These are phyloP conservation scores for Andrena minutula DNA, from an alignment of 2,888 invertebrate species.

Conservation along the genomic window DNA sequence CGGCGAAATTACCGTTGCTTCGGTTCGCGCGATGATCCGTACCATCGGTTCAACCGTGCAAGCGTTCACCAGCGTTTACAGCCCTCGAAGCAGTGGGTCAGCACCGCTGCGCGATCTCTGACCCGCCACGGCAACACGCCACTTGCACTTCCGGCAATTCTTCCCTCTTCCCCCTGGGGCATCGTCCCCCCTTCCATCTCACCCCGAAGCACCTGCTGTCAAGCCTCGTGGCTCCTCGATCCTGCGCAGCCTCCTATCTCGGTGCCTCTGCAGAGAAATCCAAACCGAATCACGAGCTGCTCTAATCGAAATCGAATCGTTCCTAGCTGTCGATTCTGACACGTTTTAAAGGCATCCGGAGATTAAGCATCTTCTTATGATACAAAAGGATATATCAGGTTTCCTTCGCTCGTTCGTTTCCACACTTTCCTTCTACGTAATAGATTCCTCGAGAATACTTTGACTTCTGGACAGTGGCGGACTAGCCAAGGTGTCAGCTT, in stretches of 20 bases:
- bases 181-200: background rate
- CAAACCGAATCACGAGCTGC: slow-evolving; percentile 54
- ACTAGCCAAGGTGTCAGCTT: too few relatives aligned
- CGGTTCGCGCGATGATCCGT: slow-evolving; percentile 65
- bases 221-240: slow-evolving; percentile 30
- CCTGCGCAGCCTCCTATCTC: slow-evolving; percentile 20
- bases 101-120: slow-evolving; percentile 78
- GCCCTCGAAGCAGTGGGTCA: slow-evolving; percentile 77
- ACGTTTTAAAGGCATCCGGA: too few relatives aligned
- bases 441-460: too few relatives aligned
- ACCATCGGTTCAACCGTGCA: slow-evolving; percentile 41
- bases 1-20: slow-evolving; percentile 53
- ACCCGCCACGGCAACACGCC: slow-evolving; percentile 70
- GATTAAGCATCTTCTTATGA: too few relatives aligned
- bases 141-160: slow-evolving; percentile 75
- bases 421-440: too few relatives aligned
- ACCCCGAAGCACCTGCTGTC: slow-evolving; percentile 56
- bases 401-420: too few relatives aligned
- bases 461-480: too few relatives aligned
- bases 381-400: too few relatives aligned
- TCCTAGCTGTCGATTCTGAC: too few relatives aligned
- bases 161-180: slow-evolving; percentile 22
- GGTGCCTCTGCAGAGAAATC: background rate
- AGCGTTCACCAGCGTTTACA: slow-evolving; percentile 59
- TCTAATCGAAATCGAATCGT: too few relatives aligned